Base-by-base conservation (phyloP, 2,888 invertebrate species). In the Zaprionus lineosus region DNA sequence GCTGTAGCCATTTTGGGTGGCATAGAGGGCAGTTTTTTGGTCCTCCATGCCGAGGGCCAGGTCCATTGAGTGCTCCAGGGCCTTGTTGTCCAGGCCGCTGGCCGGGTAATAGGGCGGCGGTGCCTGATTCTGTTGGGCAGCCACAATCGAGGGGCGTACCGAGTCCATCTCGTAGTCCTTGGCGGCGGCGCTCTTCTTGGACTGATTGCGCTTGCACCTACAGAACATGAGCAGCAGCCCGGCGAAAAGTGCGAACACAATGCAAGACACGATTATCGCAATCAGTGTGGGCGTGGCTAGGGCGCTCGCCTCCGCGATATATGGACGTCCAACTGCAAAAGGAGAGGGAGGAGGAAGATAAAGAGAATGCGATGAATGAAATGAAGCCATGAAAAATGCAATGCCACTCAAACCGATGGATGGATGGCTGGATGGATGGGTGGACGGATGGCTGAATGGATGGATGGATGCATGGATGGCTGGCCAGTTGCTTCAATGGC, bases 131-230 rank as follows among this genome's bases (percentile, higher is more conserved):
- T 95, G 96, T 65, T 95, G 95, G 48, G 89, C 88, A n/a, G 95
- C 93, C 29, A 96, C 95, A 89, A 96, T 94, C 39, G 95, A 94
- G 11, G 96, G 95, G 52, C 95, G 92, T 70, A 95, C 95, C 0
- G 95, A 94, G 87, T 96, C 96, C 94, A 96, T 95, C 91, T 97
- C 97, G 89, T 96, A 96, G 89, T 97, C 96, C 90, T 97, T 97
- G 18, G 94, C 93, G 74, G 94, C 93, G 64, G 92, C 92, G 68
- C 95, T 94, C 89, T 96, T 96, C 89, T 95, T 95, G 76, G 93
- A 93, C 86, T 95, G 95, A 86, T 94, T 94, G 60, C 95, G 93
- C 82, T 95, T 95, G 90, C 96, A 95, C 60, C 95, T 94, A 87
- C 96, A 97, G 91, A 96, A 96, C 87, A 97, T 93, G 76, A 96